These are phyloP conservation scores for Plagodis dolabraria DNA, from an alignment of 2,888 invertebrate species.

Conservation along the genomic window DNA sequence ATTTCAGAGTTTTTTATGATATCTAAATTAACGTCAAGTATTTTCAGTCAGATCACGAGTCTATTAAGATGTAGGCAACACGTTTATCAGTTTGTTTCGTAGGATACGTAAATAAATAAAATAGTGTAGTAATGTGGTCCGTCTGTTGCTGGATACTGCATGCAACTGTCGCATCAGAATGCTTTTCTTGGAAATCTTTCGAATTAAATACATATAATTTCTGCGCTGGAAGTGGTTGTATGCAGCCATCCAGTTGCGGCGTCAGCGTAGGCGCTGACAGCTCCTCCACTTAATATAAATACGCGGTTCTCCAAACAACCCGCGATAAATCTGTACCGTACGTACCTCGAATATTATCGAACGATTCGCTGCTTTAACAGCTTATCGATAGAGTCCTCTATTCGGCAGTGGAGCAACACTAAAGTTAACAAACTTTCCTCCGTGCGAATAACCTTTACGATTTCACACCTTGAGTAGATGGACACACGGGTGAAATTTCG, in stretches of 20 bases:
- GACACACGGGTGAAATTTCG: slow-evolving; percentile 52
- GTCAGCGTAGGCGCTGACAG: slow-evolving; percentile 82
- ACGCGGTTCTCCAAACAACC: slow-evolving; percentile 75
- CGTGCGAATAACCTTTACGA: slow-evolving; percentile 44
- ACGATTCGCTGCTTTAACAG: slow-evolving; percentile 67
- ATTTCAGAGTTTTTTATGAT: slow-evolving; percentile 59
- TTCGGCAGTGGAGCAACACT: slow-evolving; percentile 53
- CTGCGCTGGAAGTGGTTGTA: slow-evolving; percentile 59
- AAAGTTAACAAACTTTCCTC: slow-evolving; percentile 40
- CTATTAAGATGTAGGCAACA: slow-evolving; percentile 5
- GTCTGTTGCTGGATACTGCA: background rate
- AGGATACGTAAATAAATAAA: background rate
- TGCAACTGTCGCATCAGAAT: background rate
- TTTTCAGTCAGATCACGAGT: slow-evolving; percentile 41
- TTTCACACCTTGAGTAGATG: slow-evolving; percentile 36
- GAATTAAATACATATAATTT: slow-evolving; percentile 17
- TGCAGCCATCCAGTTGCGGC: slow-evolving; percentile 71
- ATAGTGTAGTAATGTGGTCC: background rate
- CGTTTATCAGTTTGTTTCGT: background rate
- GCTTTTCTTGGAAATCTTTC: background rate
- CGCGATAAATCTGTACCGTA: slow-evolving; percentile 74
- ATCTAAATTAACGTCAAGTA: slow-evolving; percentile 53
- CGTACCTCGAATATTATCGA: slow-evolving; percentile 57
- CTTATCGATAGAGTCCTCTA: slow-evolving; percentile 69
- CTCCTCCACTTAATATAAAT: slow-evolving; percentile 83